These are phyloP conservation scores for Actias luna DNA, from an alignment of 2,888 invertebrate genomes.

Conservation along the genomic window DNA sequence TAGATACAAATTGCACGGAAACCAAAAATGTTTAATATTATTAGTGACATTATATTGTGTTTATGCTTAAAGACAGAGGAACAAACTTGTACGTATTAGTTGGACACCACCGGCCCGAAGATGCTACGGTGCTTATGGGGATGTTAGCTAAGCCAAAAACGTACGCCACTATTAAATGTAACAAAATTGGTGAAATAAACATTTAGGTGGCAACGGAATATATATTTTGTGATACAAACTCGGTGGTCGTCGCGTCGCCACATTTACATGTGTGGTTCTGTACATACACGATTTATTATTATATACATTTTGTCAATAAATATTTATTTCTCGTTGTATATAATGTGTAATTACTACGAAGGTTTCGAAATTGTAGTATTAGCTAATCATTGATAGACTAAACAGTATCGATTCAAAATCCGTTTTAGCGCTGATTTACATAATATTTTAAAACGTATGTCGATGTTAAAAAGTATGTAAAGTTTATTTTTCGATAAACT, in stretches of 20 bases:
- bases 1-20: constrained; percentile 56
- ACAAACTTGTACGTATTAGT: constrained; percentile 20
- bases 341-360: constrained; percentile 64
- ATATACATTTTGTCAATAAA: constrained; percentile 64
- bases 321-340: constrained; percentile 80
- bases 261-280: constrained; percentile 52
- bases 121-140: constrained; percentile 5
- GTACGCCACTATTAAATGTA: constrained; percentile 56
- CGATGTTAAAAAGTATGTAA: not conserved
- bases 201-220: constrained; percentile 51
- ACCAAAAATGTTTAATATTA: constrained; percentile 70
- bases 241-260: constrained; percentile 39
- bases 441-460: constrained; percentile 17
- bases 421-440: constrained; percentile 16
- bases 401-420: not conserved
- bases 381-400: constrained; percentile 18
- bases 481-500: not conserved
- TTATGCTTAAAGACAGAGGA: constrained; percentile 21
- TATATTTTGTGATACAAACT: constrained; percentile 63
- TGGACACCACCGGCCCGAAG: constrained; percentile 12
- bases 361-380: constrained; percentile 19
- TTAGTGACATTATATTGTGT: constrained; percentile 48
- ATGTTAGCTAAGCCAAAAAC: constrained; percentile 74
- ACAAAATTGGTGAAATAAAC: constrained; percentile 41
- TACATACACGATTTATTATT: constrained; percentile 66